Evolutionary conservation across 2,797 vertebrate species (phyloP), one percentile per base, ranked within the genome.

Genomic region (Sorex maritimensis): DNA sequence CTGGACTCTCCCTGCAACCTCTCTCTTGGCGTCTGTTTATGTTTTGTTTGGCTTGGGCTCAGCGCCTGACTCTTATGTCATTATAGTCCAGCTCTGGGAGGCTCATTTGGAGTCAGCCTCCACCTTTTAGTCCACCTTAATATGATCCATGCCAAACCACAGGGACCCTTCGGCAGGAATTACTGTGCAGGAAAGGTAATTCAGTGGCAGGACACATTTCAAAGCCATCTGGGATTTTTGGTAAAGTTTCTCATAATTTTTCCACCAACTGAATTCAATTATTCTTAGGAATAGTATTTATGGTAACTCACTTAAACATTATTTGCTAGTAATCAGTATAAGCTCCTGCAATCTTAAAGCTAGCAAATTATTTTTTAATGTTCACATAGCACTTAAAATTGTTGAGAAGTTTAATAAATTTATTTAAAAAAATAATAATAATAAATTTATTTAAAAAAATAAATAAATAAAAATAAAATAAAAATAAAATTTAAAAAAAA

Each of bases 121-220:
- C 30, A 24, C 67, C 61, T 83, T 67, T 74, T 28, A 17, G 46
- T 85, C 83, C 85, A 49, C 46, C 58, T 88, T 71, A 79, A 23
- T 83, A 15, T 55, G 79, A 34, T 17, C 14, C 46, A 5, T 30
- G 88, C 94, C 95, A 95, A 93, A 88, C 91, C 95, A 46, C 91
- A 86, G 91, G 28, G 67, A 84, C 69, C 83, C 74, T 79, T 24
- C 9, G 88, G 88, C 67, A 30, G 86, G 77, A 79, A 34, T 81
- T 58, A 14, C 86, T 85, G 38, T 73, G 28, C 30, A 90, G 6
- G 67, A 81, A 90, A 93, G 88, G 71, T 84, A 87, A 82, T 85
- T 72, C 69, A 38, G 21, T 68, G 87, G 69, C 28, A 34, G 73
- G 67, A 82, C n/a, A 34, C n/a, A 73, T 92, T 75, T 63, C 91